phyloP scores from a whole-genome alignment of 23 tunicate genomes.

The Diplosoma virens region DNA sequence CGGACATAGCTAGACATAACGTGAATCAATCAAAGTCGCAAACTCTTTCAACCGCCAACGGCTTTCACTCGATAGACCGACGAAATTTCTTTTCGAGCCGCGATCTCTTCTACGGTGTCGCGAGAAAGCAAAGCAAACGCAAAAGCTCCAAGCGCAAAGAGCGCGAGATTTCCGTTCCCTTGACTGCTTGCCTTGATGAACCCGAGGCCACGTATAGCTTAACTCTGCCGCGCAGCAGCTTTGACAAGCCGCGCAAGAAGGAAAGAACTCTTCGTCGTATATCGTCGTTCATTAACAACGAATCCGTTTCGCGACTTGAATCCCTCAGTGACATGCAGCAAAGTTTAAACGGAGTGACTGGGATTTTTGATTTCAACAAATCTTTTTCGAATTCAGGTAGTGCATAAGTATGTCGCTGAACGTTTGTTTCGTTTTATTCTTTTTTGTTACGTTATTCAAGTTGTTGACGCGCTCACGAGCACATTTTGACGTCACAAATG shows the following conservation, averaged over 20 bases:
- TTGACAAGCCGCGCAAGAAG: not conserved
- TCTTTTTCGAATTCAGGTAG: constrained; percentile 36
- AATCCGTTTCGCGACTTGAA: constrained; percentile 49
- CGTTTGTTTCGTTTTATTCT: no score
- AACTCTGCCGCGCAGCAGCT: constrained; percentile 10
- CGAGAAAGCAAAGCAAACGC: constrained; percentile 7
- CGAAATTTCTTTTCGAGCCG: not conserved
- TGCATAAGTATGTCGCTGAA: no score
- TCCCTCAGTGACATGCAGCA: constrained; percentile 14
- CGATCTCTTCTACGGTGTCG: not conserved
- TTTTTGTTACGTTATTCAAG: no score
- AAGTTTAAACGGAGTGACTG: constrained; percentile 32
- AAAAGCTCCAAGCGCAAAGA: constrained; percentile 17
- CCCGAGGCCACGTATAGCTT: constrained; percentile 36
- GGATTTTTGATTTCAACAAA: constrained; percentile 30
- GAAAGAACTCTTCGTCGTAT: constrained; percentile 25
- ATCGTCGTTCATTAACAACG: constrained; percentile 56
- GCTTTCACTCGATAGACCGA: not conserved
- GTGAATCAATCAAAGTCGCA: not conserved
- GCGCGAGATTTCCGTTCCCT: constrained; percentile 34
- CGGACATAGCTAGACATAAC: not conserved
- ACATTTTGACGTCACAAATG: no score
- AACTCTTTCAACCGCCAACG: not conserved
- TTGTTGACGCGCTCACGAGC: no score
- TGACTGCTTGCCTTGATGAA: constrained; percentile 22